Conservation (phyloP, 37 sponge, comb jelly and placozoan species). For the Ianthella basta region DNA sequence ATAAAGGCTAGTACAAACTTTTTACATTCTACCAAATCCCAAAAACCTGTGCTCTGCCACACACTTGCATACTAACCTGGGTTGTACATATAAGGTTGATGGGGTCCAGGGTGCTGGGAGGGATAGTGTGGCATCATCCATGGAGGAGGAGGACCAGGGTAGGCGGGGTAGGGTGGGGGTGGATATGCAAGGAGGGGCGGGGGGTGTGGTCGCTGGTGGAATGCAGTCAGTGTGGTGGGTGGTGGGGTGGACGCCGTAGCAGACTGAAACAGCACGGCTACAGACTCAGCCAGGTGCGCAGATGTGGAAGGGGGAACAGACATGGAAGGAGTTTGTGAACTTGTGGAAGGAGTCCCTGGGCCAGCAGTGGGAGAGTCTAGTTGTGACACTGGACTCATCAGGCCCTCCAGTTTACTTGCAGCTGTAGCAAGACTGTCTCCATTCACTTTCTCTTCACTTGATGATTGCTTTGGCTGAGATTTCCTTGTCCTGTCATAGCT, state of each 20-base stretch:
- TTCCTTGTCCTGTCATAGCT: not conserved
- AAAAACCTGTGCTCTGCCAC: no score
- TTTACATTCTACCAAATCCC: no score
- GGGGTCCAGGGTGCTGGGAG: not conserved
- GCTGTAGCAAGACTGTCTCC: not conserved
- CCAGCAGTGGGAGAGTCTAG: not conserved
- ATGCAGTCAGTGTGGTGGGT: not conserved
- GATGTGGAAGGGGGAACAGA: not conserved
- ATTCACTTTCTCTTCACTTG: not conserved
- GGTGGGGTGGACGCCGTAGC: not conserved
- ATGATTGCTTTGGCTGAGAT: not conserved
- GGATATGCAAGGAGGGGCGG: slow-evolving; percentile 11
- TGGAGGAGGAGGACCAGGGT: not conserved
- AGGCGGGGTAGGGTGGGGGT: not conserved
- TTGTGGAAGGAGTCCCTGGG: no score
- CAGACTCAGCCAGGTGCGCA: not conserved
- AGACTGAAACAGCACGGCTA: not conserved
- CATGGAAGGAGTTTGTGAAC: not conserved
- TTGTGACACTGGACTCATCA: not conserved
- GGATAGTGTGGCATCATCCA: slow-evolving; percentile 7
- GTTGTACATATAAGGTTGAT: not conserved
- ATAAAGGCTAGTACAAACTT: no score
- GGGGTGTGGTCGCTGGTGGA: not conserved
- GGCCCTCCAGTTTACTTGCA: not conserved
- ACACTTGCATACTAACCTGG: not conserved